phyloP scores from a whole-genome alignment of 2,113 vertebrate species.

The Pelusios castaneus region DNA sequence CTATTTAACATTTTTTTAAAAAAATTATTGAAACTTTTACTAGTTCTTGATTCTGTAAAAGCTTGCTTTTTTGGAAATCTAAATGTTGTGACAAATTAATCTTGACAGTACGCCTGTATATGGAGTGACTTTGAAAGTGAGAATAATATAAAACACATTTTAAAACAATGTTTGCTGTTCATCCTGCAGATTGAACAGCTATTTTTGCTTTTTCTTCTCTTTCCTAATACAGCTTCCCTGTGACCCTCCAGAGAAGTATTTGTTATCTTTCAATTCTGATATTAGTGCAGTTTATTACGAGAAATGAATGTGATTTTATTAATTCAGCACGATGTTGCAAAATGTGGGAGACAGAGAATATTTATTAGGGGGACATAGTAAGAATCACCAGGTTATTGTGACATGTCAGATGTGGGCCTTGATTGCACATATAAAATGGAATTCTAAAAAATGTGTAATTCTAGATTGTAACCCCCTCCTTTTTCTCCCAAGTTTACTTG shows the following conservation, averaged over 20 bases:
- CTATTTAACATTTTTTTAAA: neutral
- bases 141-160: neutral
- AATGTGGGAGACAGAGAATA: neutral
- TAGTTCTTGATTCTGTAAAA: neutral
- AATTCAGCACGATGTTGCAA: neutral
- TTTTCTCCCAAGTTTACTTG: too few species aligned
- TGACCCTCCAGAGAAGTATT: neutral
- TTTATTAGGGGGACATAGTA: neutral
- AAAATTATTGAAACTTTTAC: neutral
- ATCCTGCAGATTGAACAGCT: neutral
- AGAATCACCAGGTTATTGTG: neutral
- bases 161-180: neutral
- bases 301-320: neutral
- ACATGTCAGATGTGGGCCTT: neutral
- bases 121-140: neutral
- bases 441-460: neutral
- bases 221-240: neutral
- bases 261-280: neutral
- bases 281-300: neutral
- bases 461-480: too few species aligned
- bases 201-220: neutral
- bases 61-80: neutral
- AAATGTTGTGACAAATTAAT: neutral
- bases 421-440: neutral
- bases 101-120: neutral